A percentile compares a stretch with the other conserved stretches of the same genome.
phyloP scores from a whole-genome alignment of 2,113 vertebrate genomes.

The Euleptes europaea region DNA sequence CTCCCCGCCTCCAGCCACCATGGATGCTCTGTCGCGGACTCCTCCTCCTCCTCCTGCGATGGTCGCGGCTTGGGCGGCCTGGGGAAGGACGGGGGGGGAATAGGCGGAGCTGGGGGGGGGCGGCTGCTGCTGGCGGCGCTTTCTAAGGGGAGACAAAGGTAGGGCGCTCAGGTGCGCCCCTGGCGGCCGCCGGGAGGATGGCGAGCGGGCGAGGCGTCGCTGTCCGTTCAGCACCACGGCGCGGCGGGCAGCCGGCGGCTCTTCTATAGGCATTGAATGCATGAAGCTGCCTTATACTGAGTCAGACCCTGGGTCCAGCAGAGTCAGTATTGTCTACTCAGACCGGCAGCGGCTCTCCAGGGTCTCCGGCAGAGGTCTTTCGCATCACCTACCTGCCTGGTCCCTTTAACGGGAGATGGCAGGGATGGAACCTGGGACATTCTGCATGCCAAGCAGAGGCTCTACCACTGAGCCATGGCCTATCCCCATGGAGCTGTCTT shows the following conservation, averaged over 20 bases:
- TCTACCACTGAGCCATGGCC: no score
- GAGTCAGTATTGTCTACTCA: no score
- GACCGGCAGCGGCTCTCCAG: no score
- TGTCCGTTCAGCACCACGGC: conserved; percentile 29
- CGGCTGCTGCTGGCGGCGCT: neutral
- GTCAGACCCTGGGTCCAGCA: no score
- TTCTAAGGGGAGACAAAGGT: neutral
- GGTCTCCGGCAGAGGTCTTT: no score
- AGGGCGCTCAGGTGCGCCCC: neutral
- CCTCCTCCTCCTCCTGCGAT: neutral
- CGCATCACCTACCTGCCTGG: no score
- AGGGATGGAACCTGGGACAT: no score
- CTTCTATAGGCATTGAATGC: neutral
- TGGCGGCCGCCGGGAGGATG: neutral
- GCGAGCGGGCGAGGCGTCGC: neutral
- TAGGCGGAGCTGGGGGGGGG: no score
- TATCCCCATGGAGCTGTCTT: no score
- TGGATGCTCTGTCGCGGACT: neutral
- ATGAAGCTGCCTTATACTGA: no score
- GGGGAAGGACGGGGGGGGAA: neutral
- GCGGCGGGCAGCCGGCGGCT: neutral
- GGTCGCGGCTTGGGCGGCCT: neutral
- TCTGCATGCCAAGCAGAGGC: no score
- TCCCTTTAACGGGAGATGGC: no score
- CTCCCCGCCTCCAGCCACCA: neutral